These are phyloP conservation scores for Colletes latitarsis DNA, from an alignment of 1,140 invertebrate genomes.

Conservation along the genomic window DNA sequence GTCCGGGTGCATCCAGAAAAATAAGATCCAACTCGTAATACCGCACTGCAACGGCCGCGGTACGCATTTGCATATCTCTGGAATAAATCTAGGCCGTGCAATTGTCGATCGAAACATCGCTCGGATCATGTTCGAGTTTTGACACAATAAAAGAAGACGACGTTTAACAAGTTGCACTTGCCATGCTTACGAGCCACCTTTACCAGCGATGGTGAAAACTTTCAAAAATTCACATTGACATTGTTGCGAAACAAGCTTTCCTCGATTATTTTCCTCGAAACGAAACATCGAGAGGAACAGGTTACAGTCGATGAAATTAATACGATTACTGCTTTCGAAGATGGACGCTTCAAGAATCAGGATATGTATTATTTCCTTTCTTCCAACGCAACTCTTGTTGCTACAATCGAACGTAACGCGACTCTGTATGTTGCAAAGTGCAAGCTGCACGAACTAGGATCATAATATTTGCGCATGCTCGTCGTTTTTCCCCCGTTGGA, in stretches of 20 bases:
- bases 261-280: too few relatives aligned
- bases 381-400: background rate
- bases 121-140: constrained; percentile 7
- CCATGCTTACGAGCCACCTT: too few relatives aligned
- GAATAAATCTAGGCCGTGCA: background rate
- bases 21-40: background rate
- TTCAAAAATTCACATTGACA: too few relatives aligned
- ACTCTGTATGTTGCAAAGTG: background rate
- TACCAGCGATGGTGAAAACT: too few relatives aligned
- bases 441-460: background rate
- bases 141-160: background rate
- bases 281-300: too few relatives aligned
- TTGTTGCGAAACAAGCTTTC: too few relatives aligned
- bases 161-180: too few relatives aligned
- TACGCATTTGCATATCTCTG: background rate
- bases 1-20: constrained; percentile 14
- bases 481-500: background rate
- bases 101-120: background rate
- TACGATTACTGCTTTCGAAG: too few relatives aligned
- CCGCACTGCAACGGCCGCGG: background rate
- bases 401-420: background rate
- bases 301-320: too few relatives aligned
- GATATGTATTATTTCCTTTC: background rate
- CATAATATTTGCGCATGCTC: background rate
- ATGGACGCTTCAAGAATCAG: too few relatives aligned